Evolutionary conservation across 2,113 vertebrate genomes (phyloP), one percentile per base, ranked within the genome.

Genomic region (Zosterops japonicus): DNA sequence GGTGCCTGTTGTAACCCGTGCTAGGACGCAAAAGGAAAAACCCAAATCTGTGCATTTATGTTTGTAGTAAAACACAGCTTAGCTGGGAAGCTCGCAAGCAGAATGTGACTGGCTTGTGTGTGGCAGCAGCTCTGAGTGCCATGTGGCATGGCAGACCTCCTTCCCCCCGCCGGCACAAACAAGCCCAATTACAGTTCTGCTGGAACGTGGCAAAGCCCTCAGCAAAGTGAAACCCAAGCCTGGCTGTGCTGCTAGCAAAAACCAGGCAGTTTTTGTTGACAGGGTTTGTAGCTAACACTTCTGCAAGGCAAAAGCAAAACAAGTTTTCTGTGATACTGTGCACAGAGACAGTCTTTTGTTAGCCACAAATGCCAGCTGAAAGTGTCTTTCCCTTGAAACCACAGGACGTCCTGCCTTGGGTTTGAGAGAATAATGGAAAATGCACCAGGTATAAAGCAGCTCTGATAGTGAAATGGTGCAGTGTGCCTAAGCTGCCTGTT

Each of bases 211-310:
- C 74, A 69, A 41, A 72, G 50, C 75, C 88, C 68, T 56, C 50
- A 36, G 83, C 59, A 69, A 63, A 84, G 69, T 6, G 61, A 93
- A 91, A 47, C 64, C 42, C 4, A 0, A 82, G n/a, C 10, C 4
- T 44, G 59, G 12, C 91, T 93, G 67, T 69, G 87, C 92, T 91
- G 83, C 87, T 84, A 65, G 91, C 92, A 81, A 56, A 86, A 90
- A 59, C 35, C 82, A 94, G 81, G 92, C 89, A 75, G 47, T 83
- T 76, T 49, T 44, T 91, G 46, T 67, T 91, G 88, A 85, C 57
- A 64, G 44, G 9, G 28, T 65, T 83, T 86, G 28, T 55, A 83
- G 57, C 72, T 93, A 71, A 47, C 41, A 15, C 52, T 92, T 75
- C 49, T 33, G 36, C 8, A 11, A 89, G 60, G 83, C 75, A 85